A percentile compares a stretch with the other conserved stretches of the same genome.
These are phyloP conservation scores for Pelobates fuscus DNA, from an alignment of 2,113 vertebrate genomes.

Conservation along the genomic window DNA sequence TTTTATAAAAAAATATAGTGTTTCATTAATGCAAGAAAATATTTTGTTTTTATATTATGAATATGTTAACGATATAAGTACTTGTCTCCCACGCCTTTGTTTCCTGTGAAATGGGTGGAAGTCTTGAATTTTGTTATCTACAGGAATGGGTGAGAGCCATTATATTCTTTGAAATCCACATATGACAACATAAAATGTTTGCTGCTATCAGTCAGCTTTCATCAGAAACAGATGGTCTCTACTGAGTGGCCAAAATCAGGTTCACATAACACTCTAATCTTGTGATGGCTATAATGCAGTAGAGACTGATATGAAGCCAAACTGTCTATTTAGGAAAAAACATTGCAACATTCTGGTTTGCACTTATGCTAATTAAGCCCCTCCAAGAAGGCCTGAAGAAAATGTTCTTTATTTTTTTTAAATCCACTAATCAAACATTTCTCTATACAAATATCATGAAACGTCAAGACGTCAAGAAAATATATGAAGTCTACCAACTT, in stretches of 20 bases:
- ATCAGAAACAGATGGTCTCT: conserved; percentile 39
- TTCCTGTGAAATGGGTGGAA: conserved; percentile 5
- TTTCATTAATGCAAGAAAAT: neutral
- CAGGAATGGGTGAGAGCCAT: neutral
- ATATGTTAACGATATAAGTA: neutral
- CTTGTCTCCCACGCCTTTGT: neutral
- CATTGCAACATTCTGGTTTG: conserved; percentile 37
- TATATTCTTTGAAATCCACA: conserved; percentile 27
- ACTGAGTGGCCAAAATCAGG: conserved; percentile 34
- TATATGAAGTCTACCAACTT: neutral
- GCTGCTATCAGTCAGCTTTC: conserved; percentile 31
- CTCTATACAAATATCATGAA: neutral
- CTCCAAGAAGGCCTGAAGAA: conserved; percentile 2
- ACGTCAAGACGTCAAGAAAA: neutral
- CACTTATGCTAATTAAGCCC: conserved; percentile 38
- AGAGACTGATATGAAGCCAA: conserved; percentile 37
- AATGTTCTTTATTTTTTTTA: conserved; percentile 1
- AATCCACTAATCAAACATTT: conserved; percentile 2
- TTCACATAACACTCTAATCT: conserved; percentile 32
- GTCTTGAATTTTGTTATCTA: conserved; percentile 13
- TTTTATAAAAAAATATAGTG: too few species aligned
- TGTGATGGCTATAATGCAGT: conserved; percentile 15
- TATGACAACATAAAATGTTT: conserved; percentile 34
- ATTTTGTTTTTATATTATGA: neutral
- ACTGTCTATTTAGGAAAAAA: conserved; percentile 15